phyloP scores from a whole-genome alignment of 2,888 invertebrate genomes.

The Spialia ferax region DNA sequence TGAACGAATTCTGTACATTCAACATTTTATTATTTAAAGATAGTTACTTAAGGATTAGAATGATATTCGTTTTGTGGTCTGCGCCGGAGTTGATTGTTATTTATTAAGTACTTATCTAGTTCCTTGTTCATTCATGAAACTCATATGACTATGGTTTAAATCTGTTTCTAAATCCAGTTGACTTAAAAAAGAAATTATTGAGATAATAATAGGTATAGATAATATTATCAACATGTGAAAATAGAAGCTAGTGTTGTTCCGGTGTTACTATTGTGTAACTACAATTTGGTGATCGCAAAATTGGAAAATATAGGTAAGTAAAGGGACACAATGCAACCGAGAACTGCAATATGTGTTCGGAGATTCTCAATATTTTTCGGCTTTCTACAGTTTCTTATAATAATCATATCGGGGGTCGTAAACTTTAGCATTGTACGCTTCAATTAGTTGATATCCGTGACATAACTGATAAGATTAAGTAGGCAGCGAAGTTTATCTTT shows the following conservation, averaged over 20 bases:
- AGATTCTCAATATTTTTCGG: not conserved
- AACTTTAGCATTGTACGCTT: slow-evolving; percentile 28
- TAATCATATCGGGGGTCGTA: slow-evolving; percentile 25
- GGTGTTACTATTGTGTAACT: too few relatives aligned
- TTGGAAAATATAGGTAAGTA: too few relatives aligned
- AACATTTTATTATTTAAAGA: not conserved
- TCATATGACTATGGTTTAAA: not conserved
- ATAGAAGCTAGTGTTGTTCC: too few relatives aligned
- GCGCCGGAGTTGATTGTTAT: not conserved
- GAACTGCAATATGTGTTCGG: too few relatives aligned
- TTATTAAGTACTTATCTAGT: not conserved
- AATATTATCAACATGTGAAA: not conserved
- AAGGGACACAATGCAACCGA: too few relatives aligned
- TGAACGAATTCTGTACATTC: not conserved
- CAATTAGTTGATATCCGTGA: slow-evolving; percentile 24
- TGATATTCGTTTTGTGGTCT: not conserved
- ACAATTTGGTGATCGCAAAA: too few relatives aligned
- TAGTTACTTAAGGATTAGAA: not conserved
- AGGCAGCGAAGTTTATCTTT: not conserved
- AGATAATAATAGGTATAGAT: too few relatives aligned
- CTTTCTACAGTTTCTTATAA: not conserved
- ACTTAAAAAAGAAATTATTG: too few relatives aligned
- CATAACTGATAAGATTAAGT: slow-evolving; percentile 40
- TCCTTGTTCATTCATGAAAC: not conserved
- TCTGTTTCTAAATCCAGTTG: too few relatives aligned